Conservation (phyloP, 35 echinoderm and acorn worm species). For the Strongylocentrotus purpuratus region DNA sequence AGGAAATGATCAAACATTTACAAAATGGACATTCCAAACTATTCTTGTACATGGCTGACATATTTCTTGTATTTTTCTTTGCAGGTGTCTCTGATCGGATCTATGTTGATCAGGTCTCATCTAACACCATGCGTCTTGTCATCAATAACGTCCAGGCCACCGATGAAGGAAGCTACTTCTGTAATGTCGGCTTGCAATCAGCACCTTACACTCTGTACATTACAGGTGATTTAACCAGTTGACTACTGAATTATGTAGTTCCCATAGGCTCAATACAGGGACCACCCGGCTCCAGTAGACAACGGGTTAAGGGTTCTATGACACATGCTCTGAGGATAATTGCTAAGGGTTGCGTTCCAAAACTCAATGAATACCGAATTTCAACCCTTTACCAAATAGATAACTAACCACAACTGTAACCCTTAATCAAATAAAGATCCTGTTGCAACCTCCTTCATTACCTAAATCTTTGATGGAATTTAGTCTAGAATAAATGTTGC, state of each 20-base stretch:
- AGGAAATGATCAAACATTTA: not conserved
- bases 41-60: not conserved
- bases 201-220: constrained; percentile 53
- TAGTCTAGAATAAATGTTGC: too few relatives aligned
- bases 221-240: not conserved
- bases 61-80: not conserved
- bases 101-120: constrained; percentile 57
- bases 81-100: constrained; percentile 60
- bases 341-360: too few relatives aligned
- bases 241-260: not conserved
- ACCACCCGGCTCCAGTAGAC: too few relatives aligned
- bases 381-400: too few relatives aligned
- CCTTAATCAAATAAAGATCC: too few relatives aligned
- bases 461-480: too few relatives aligned
- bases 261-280: not conserved
- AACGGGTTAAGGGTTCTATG: too few relatives aligned
- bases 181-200: constrained; percentile 58
- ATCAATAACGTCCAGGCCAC: constrained; percentile 63
- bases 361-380: too few relatives aligned
- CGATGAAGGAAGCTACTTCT: constrained; percentile 80
- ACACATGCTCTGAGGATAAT: too few relatives aligned
- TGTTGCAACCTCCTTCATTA: too few relatives aligned
- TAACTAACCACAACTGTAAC: too few relatives aligned
- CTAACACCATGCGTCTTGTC: constrained; percentile 56
- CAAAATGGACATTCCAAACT: not conserved